Conservation (phyloP, 2,113 vertebrate species). For the Microcebus tavaratra region DNA sequence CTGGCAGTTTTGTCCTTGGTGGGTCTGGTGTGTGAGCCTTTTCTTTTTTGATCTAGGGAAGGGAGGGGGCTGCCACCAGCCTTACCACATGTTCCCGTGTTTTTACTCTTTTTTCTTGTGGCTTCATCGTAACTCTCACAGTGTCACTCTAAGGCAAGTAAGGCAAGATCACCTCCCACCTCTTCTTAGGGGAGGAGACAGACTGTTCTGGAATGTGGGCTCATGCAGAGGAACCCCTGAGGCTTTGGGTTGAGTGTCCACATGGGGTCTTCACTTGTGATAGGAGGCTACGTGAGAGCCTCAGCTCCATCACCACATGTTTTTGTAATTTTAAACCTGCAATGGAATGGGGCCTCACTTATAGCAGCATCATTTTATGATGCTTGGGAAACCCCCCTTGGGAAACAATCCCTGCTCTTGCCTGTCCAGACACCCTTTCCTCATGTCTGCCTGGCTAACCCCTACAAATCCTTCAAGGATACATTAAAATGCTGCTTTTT, state of each 20-base stretch:
- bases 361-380: not conserved
- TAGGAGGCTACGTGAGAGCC: not conserved
- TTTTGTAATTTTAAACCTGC: not conserved
- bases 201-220: accelerated
- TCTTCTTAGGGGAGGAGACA: not conserved
- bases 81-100: not conserved
- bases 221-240: not conserved
- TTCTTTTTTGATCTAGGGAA: too few relatives aligned
- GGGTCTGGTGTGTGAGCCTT: too few relatives aligned
- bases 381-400: not conserved
- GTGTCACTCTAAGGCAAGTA: not conserved
- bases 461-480: not conserved
- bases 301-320: too few relatives aligned
- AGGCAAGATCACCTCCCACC: not conserved
- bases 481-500: not conserved
- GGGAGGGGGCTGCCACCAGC: too few relatives aligned
- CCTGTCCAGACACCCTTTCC: not conserved
- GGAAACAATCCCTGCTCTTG: not conserved
- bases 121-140: not conserved
- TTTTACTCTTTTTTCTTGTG: not conserved
- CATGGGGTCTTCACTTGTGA: not conserved
- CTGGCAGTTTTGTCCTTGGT: too few relatives aligned
- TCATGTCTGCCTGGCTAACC: not conserved
- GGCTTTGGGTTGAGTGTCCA: not conserved
- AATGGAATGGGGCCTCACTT: too few relatives aligned